Percentiles rank a stretch among this genome's conserved stretches.
Conservation (phyloP, 2,113 vertebrate species). For the Mungos mungo region DNA sequence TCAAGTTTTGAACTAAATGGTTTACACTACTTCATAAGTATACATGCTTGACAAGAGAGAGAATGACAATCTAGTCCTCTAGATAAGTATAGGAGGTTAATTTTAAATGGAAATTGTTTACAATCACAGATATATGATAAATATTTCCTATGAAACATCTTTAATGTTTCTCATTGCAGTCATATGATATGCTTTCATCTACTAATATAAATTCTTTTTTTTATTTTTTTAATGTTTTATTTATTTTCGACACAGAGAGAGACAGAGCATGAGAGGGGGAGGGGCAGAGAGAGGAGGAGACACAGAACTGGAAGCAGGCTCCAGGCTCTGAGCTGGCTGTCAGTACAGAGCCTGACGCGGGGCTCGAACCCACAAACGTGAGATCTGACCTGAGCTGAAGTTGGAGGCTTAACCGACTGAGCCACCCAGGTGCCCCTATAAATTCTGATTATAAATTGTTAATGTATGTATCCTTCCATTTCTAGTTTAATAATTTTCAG, state of each 20-base stretch:
- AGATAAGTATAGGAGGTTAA: neutral
- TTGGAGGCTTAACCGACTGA: too few relatives aligned
- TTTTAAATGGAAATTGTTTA: neutral
- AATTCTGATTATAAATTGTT: neutral
- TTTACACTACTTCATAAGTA: neutral
- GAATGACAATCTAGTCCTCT: neutral
- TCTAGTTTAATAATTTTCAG: constrained; percentile 5
- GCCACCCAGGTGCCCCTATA: too few relatives aligned
- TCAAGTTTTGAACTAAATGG: neutral
- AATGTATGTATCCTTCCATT: neutral
- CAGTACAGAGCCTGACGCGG: too few relatives aligned
- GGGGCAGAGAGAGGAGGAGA: too few relatives aligned
- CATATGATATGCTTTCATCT: neutral
- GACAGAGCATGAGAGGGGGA: too few relatives aligned
- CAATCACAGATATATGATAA: neutral
- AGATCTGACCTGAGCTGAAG: too few relatives aligned
- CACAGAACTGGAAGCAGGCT: too few relatives aligned
- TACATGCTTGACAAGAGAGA: neutral
- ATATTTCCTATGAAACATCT: neutral
- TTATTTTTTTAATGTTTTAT: too few relatives aligned
- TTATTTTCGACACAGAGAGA: too few relatives aligned
- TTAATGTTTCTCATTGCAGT: neutral
- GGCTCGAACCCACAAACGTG: too few relatives aligned
- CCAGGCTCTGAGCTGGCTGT: too few relatives aligned
- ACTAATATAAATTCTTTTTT: neutral